Conservation (phyloP, 2,797 vertebrate genomes). For the Melopsittacus undulatus region DNA sequence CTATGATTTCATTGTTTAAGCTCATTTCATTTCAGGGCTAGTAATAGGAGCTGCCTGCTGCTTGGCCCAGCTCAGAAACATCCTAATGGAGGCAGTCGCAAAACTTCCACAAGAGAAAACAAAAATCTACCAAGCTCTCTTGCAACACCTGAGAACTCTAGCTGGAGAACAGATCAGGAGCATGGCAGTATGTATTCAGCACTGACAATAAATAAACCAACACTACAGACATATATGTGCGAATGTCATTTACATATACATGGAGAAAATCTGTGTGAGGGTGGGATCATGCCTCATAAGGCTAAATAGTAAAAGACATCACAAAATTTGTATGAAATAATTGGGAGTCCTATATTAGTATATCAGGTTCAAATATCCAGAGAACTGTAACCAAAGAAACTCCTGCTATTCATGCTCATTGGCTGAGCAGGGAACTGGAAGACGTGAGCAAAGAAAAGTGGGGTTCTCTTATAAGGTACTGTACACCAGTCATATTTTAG, state of each 20-base stretch:
- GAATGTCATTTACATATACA: not conserved
- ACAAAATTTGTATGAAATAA: not conserved
- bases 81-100: constrained; percentile 70
- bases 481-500: not conserved
- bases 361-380: not conserved
- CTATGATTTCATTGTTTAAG: not conserved
- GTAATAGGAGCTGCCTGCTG: constrained; percentile 82
- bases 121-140: constrained; percentile 76
- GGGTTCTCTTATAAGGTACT: not conserved
- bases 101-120: constrained; percentile 78
- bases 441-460: not conserved
- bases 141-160: constrained; percentile 80
- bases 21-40: constrained; percentile 58
- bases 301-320: not conserved
- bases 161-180: constrained; percentile 87
- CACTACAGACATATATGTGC: not conserved
- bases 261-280: not conserved
- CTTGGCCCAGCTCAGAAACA: constrained; percentile 76
- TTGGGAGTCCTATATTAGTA: not conserved
- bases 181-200: constrained; percentile 78
- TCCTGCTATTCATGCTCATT: not conserved
- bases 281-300: not conserved
- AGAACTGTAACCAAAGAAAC: not conserved
- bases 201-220: not conserved
- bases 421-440: not conserved